Evolutionary conservation across 2,113 vertebrate genomes (phyloP).

Genomic region (Murina feae): DNA sequence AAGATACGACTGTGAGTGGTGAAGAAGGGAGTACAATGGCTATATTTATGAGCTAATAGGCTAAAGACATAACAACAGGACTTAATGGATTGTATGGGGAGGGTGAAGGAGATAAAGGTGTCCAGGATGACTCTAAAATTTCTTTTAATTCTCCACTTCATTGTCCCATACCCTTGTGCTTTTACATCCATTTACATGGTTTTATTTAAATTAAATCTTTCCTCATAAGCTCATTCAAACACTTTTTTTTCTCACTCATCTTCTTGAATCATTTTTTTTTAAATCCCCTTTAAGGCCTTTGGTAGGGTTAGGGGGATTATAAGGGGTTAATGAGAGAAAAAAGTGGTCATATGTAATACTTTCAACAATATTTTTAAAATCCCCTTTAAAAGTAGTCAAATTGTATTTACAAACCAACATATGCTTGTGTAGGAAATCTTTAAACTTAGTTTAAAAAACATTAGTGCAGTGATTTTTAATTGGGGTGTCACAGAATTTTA

Average conservation of each 20-base stretch:
- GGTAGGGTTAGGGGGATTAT: no score
- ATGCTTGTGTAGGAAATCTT: not conserved
- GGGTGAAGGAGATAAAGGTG: not conserved
- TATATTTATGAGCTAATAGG: not conserved
- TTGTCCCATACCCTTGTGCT: not conserved
- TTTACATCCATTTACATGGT: not conserved
- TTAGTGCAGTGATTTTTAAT: no score
- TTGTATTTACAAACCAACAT: not conserved
- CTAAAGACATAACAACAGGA: not conserved
- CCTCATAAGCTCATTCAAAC: not conserved
- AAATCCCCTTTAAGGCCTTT: not conserved
- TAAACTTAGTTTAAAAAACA: not conserved
- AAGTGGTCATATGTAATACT: no score
- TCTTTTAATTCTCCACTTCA: not conserved
- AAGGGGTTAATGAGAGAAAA: no score
- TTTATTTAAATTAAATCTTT: not conserved
- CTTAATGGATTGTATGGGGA: not conserved
- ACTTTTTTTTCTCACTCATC: not conserved
- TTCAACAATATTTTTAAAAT: not conserved
- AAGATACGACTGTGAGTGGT: not conserved
- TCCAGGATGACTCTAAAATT: not conserved
- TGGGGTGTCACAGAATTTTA: no score
- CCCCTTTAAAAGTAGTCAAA: not conserved
- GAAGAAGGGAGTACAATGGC: not conserved
- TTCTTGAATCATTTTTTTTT: not conserved